Conservation (phyloP, 2,797 vertebrate genomes). For the Rachycentron canadum region DNA sequence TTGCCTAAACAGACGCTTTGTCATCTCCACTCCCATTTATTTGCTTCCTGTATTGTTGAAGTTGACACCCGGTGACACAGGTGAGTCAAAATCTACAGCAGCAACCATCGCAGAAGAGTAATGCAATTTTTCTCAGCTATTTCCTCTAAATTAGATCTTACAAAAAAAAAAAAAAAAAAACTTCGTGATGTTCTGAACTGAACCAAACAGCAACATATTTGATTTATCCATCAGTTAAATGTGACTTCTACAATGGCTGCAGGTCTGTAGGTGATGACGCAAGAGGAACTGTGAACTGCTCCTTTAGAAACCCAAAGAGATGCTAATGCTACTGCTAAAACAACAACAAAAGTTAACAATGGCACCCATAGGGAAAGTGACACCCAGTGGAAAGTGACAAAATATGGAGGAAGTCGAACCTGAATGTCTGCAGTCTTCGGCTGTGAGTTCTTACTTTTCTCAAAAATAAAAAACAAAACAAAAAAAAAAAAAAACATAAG, state of each 20-base stretch:
- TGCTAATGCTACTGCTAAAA: slow-evolving; percentile 22
- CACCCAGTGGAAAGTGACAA: slow-evolving; percentile 65
- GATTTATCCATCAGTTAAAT: neutral
- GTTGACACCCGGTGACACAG: slow-evolving; percentile 39
- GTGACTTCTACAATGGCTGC: slow-evolving; percentile 46
- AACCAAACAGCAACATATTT: slow-evolving; percentile 1
- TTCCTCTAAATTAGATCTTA: neutral
- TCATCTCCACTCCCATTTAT: neutral
- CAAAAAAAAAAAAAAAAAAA: no score
- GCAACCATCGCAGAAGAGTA: slow-evolving; percentile 51
- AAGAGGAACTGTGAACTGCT: slow-evolving; percentile 64
- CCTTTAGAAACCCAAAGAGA: slow-evolving; percentile 34
- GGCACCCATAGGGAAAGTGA: slow-evolving; percentile 56
- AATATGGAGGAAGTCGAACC: slow-evolving; percentile 60
- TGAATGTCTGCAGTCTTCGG: slow-evolving; percentile 72
- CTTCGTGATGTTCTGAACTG: neutral
- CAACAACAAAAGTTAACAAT: slow-evolving; percentile 42
- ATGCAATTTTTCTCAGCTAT: neutral
- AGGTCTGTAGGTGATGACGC: slow-evolving; percentile 24
- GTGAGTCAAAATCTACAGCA: slow-evolving; percentile 31
- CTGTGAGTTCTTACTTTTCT: slow-evolving; percentile 54
- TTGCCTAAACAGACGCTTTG: slow-evolving; percentile 11
- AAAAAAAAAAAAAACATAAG: slow-evolving; percentile 63
- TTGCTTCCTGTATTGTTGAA: slow-evolving; percentile 8
- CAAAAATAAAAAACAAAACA: slow-evolving; percentile 35